Base-by-base conservation (phyloP, 1,140 invertebrate genomes). In the Tribolium castaneum region DNA sequence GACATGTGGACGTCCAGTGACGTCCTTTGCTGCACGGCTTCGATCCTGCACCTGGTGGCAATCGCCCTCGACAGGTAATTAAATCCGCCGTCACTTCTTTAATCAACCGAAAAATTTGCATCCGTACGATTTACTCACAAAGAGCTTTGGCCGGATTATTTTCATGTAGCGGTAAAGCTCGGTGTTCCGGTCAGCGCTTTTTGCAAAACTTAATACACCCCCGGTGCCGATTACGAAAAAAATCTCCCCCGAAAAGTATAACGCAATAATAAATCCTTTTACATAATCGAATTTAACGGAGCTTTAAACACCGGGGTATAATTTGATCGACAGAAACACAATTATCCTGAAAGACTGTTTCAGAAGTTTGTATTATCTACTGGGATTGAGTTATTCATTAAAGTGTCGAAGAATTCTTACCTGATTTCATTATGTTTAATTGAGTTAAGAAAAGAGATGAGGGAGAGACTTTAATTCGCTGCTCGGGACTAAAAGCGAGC, bases 1-100 rank as follows among this genome's bases (percentile, higher is more conserved):
- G 96, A 97, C 87, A 95, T 98, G 92, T 98, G 96, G 96, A 96
- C 96, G 9, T 95, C 93, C 2, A 93, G 94, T 72, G 96, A 98
- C 86, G 96, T 98, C 6, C 89, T 98, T 0, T 97, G 96, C 86
- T 98, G 97, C 87, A 98, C 97, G 0, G 96, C 96, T 4, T 97
- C 95, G 22, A 98, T 98, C 83, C 88, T 98, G 3, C 96, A 98
- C 88, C 90, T 98, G n/a, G 94, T 98, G 6, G 96, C 96, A 76
- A 98, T 98, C 77, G 96, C 97, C 50, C 88, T 97, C n/a, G 97
- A 98, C 88, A 93, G 97, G 93, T 95, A 87, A 86, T 83, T 34
- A 35, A 66, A 66, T 66, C 59, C 30, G 1, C 16, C 54, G n/a
- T 59, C 54, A 51, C 52, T 12, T 59, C 30, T 39, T 66, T 35